Evolutionary conservation across 1,140 invertebrate genomes (phyloP), one percentile per base, ranked within the genome.

Genomic region (Colletes gigas): DNA sequence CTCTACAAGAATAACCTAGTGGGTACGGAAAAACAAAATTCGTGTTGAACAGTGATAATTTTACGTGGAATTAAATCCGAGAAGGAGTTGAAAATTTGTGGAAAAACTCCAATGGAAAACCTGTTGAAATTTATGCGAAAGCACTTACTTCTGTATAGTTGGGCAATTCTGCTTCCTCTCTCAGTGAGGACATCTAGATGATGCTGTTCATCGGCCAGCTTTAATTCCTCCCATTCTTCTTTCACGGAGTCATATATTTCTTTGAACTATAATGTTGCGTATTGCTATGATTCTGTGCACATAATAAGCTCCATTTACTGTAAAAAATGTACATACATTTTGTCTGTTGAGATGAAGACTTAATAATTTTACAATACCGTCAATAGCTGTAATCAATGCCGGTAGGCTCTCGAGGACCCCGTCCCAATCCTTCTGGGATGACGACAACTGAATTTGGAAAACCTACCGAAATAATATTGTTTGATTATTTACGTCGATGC

Each of bases 111-210:
- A 47, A 4, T 9, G 6, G 44, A 8, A 6, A 10, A 50, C 50
- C 10, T 50, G 8, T 44, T 44, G 44, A 50, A 50, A 50, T 1
- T 50, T 50, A 10, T 10, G 10, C 1, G 3, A 50, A 50, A 21
- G 47, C 21, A 54, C n/a, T n/a, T 41, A 75, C 72, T 65, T 66
- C 50, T 39, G 5, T 75, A 75, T 3, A 66, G 7, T 6, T 21
- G 12, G 0, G 72, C 60, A 0, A 75, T 0, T 30, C 6, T 41
- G 1, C n/a, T 55, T 3, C 60, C 72, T 5, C 14, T 30, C 0
- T 10, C 3, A 0, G 30, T 44, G 0, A 55, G 3, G 1, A 39
- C 14, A 15, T 74, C 71, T 5, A 74, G 0, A 1, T 52, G 1
- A 0, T 14, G 44, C 9, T 66, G 10, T 44, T 75, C 60, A 0